phyloP scores from a whole-genome alignment of 2,888 invertebrate genomes.

The Platerodrilus igneus region DNA sequence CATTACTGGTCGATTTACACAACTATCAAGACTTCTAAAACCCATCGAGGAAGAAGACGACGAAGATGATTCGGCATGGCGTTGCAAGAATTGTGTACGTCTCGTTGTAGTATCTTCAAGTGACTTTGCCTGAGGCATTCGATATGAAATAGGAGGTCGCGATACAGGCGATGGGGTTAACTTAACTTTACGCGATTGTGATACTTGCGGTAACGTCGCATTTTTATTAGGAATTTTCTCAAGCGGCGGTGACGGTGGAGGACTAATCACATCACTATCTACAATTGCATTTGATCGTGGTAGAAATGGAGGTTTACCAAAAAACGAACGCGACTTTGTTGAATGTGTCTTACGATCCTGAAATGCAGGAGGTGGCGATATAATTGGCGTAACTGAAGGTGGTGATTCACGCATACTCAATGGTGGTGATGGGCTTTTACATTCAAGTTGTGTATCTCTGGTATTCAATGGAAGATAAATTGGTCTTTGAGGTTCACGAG shows the following conservation, averaged over 20 bases:
- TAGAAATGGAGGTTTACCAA: conserved; percentile 51
- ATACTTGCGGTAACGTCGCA: conserved; percentile 26
- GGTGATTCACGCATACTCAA: conserved; percentile 48
- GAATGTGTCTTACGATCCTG: conserved; percentile 50
- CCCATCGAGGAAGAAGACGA: conserved; percentile 58
- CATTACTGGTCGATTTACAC: conserved; percentile 46
- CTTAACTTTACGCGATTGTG: conserved; percentile 35
- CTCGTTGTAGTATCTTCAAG: conserved; percentile 53
- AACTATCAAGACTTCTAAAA: conserved; percentile 60
- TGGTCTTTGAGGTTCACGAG: conserved; percentile 38
- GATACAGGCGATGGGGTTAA: conserved; percentile 21
- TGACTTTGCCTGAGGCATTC: conserved; percentile 53
- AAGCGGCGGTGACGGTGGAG: conserved; percentile 47
- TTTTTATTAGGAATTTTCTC: conserved; percentile 41
- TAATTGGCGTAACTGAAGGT: conserved; percentile 64
- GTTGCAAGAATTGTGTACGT: conserved; percentile 55
- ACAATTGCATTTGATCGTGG: conserved; percentile 54
- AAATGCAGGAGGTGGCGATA: conserved; percentile 67
- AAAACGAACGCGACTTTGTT: conserved; percentile 41
- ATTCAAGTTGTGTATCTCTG: conserved; percentile 40
- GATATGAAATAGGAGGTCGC: conserved; percentile 21
- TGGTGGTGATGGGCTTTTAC: conserved; percentile 44
- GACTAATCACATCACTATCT: conserved; percentile 53
- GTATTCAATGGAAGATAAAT: conserved; percentile 41
- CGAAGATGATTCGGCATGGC: conserved; percentile 52